A percentile compares a stretch with the other conserved stretches of the same genome.
Conservation (phyloP, 1,140 invertebrate genomes). For the Drosophila micromelanica region DNA sequence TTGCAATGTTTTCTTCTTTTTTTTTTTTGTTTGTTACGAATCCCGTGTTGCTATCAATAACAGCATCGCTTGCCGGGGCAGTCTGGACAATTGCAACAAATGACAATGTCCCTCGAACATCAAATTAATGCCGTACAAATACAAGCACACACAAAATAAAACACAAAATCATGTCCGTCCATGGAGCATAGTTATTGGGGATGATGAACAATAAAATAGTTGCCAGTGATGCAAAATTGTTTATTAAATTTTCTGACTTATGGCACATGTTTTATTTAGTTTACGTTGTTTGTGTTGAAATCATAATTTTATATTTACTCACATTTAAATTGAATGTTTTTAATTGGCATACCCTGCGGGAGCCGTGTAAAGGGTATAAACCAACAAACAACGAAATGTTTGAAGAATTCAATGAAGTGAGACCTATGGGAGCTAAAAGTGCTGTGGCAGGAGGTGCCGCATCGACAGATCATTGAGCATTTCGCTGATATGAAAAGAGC, state of each 20-base stretch:
- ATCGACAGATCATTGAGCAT: constrained; percentile 59
- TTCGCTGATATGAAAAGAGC: constrained; percentile 51
- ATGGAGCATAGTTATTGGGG: neutral
- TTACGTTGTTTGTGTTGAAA: neutral
- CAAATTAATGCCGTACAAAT: constrained; percentile 66
- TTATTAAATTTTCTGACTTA: neutral
- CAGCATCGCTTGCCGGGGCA: constrained; percentile 4
- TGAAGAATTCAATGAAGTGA: constrained; percentile 11
- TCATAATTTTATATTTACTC: neutral
- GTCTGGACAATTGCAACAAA: constrained; percentile 40
- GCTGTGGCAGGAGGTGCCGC: constrained; percentile 1
- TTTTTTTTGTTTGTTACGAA: neutral
- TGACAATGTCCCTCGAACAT: constrained; percentile 58
- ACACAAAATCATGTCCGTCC: neutral
- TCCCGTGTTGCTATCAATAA: constrained; percentile 10
- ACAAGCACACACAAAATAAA: constrained; percentile 32
- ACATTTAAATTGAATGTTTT: neutral
- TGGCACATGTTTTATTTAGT: neutral
- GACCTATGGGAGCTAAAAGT: neutral
- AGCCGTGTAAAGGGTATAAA: constrained; percentile 1
- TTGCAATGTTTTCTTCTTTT: constrained; percentile 15
- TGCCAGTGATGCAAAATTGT: neutral
- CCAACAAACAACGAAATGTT: constrained; percentile 39
- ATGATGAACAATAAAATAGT: neutral
- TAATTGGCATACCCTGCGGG: neutral